Conservation (phyloP, 2,113 vertebrate genomes). For the Haplotaxodon microlepis region DNA sequence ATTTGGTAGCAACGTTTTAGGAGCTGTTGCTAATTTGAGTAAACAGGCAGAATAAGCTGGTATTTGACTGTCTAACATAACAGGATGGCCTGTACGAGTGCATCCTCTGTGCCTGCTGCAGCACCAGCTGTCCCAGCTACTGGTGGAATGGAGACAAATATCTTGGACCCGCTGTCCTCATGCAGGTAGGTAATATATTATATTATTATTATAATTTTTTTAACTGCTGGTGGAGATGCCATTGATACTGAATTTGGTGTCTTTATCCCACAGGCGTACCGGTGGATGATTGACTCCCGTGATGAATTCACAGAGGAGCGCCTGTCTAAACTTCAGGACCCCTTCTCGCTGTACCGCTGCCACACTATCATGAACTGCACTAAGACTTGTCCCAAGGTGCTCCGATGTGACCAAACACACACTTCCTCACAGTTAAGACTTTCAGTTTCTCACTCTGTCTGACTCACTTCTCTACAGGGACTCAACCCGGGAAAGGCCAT, state of each 20-base stretch:
- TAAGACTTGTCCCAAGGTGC: slow-evolving; percentile 86
- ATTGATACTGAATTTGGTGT: not conserved
- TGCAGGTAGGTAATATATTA: slow-evolving; percentile 78
- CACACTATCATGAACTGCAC: slow-evolving; percentile 99
- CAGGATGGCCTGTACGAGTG: slow-evolving; percentile 96
- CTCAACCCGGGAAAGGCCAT: slow-evolving; percentile 95
- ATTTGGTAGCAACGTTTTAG: not conserved
- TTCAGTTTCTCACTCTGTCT: not conserved
- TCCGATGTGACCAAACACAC: not conserved
- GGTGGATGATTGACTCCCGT: slow-evolving; percentile 94
- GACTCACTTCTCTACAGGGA: slow-evolving; percentile 67
- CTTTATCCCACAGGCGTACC: slow-evolving; percentile 76
- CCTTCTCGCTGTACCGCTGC: slow-evolving; percentile 92
- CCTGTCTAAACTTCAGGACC: slow-evolving; percentile 88
- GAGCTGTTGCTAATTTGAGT: not conserved
- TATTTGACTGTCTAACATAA: not conserved
- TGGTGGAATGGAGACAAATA: slow-evolving; percentile 98
- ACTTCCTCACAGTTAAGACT: not conserved
- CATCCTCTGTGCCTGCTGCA: slow-evolving; percentile 95
- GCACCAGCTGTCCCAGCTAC: slow-evolving; percentile 96
- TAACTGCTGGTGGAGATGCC: not conserved
- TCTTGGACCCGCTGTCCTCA: slow-evolving; percentile 89
- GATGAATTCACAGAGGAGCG: slow-evolving; percentile 90
- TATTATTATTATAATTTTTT: not conserved
- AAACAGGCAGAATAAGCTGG: not conserved